Percentiles rank a stretch among this genome's conserved stretches.
Evolutionary conservation across 2,113 vertebrate species (phyloP).

Genomic region (Eleginops maclovinus): DNA sequence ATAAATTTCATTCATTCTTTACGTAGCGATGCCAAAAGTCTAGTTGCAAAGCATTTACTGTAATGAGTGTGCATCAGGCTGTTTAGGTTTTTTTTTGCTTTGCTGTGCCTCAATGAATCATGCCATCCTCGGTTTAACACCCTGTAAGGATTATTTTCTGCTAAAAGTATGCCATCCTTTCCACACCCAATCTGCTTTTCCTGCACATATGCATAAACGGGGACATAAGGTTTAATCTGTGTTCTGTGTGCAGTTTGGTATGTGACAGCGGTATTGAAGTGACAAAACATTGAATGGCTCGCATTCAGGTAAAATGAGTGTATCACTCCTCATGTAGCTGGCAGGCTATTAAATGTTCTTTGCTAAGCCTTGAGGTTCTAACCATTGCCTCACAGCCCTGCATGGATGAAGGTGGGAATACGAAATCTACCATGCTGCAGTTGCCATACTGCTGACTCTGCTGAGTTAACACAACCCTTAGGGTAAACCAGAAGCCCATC

Average conservation of each 20-base stretch:
- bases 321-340: constrained; percentile 42
- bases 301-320: constrained; percentile 49
- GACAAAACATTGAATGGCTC: constrained; percentile 40
- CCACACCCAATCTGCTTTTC: constrained; percentile 34
- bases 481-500: constrained; percentile 44
- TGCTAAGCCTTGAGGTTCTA: constrained; percentile 28
- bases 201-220: constrained; percentile 36
- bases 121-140: constrained; percentile 29
- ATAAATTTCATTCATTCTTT: neutral
- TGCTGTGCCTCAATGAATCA: constrained; percentile 17
- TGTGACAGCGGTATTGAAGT: constrained; percentile 42
- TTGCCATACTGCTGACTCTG: constrained; percentile 47
- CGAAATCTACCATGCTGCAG: constrained; percentile 12
- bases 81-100: constrained; percentile 18
- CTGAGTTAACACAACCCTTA: constrained; percentile 20
- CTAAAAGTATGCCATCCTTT: constrained; percentile 15
- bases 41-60: neutral
- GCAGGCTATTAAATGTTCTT: constrained; percentile 43
- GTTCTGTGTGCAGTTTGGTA: constrained; percentile 1
- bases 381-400: constrained; percentile 1
- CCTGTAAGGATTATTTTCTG: constrained; percentile 33
- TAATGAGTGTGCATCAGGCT: constrained; percentile 6
- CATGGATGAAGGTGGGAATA: neutral
- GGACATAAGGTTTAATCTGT: constrained; percentile 45
- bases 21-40: neutral